These are phyloP conservation scores for Hydropotes inermis DNA, from an alignment of 2,113 vertebrate genomes.

Conservation along the genomic window DNA sequence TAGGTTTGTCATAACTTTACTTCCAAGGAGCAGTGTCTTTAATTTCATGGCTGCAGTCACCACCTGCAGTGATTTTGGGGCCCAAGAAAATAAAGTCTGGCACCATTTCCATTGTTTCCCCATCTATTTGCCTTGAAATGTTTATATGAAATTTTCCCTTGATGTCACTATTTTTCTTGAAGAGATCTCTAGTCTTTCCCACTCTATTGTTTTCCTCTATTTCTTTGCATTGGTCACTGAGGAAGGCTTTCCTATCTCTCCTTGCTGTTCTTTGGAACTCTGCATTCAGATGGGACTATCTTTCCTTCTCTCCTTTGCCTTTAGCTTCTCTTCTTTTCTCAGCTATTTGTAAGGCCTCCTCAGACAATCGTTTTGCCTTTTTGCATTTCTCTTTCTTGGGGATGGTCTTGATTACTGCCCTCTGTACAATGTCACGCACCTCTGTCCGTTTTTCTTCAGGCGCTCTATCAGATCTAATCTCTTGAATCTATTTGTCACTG, in stretches of 20 bases:
- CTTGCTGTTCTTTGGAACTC: not conserved
- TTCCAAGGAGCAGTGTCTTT: not conserved
- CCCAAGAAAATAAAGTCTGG: not conserved
- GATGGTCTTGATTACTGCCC: not conserved
- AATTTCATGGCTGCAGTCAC: not conserved
- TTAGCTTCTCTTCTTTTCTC: not conserved
- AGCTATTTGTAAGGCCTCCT: not conserved
- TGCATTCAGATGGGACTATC: not conserved
- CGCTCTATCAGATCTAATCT: not conserved
- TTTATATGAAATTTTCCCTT: not conserved
- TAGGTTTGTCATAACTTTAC: not conserved
- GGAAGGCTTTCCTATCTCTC: not conserved
- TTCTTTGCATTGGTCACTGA: not conserved
- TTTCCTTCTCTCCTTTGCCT: not conserved
- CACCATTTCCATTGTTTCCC: not conserved
- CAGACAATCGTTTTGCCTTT: not conserved
- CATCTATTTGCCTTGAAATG: not conserved
- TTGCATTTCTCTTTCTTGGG: not conserved
- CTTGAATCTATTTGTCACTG: not conserved
- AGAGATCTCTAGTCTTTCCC: not conserved
- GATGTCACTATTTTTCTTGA: not conserved
- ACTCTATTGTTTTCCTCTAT: not conserved
- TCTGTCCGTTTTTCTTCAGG: not conserved
- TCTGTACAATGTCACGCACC: too few relatives aligned
- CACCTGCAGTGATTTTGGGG: not conserved